A percentile compares a stretch with the other conserved stretches of the same genome.
Evolutionary conservation across 1,140 invertebrate species (phyloP).

Genomic region (Zaprionus gabonicus): DNA sequence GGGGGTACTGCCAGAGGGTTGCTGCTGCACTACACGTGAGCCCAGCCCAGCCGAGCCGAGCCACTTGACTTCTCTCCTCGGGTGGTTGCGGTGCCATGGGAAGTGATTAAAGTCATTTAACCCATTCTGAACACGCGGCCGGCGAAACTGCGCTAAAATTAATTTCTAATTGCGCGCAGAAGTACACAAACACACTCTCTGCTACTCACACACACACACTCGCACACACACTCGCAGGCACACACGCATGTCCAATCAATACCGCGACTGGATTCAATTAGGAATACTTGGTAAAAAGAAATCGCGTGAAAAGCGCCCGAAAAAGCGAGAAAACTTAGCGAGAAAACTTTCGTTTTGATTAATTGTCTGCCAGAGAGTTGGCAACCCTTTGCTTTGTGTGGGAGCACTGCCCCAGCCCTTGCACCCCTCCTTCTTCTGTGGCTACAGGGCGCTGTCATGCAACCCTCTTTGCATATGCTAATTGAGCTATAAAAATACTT

Average conservation of each 20-base stretch:
- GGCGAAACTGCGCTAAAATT: constrained; percentile 57
- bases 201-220: neutral
- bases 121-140: constrained; percentile 64
- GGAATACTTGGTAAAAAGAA: neutral
- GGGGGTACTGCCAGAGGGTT: neutral
- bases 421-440: neutral
- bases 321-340: neutral
- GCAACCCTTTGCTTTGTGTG: constrained; percentile 29
- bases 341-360: constrained; percentile 53
- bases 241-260: constrained; percentile 23
- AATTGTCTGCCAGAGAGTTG: constrained; percentile 47
- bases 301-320: constrained; percentile 3
- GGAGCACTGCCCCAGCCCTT: constrained; percentile 1
- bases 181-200: constrained; percentile 54
- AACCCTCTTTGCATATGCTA: constrained; percentile 67
- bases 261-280: constrained; percentile 6
- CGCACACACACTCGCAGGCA: constrained; percentile 1
- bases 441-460: constrained; percentile 27
- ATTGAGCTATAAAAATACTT: constrained; percentile 82
- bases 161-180: constrained; percentile 81
- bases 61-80: constrained; percentile 47
- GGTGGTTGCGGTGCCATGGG: constrained; percentile 55
- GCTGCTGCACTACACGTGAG: constrained; percentile 26
- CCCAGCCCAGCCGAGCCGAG: constrained; percentile 1
- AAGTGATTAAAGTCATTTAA: constrained; percentile 83